Conservation (phyloP, 2,797 vertebrate species). For the Pelochelys cantorii region DNA sequence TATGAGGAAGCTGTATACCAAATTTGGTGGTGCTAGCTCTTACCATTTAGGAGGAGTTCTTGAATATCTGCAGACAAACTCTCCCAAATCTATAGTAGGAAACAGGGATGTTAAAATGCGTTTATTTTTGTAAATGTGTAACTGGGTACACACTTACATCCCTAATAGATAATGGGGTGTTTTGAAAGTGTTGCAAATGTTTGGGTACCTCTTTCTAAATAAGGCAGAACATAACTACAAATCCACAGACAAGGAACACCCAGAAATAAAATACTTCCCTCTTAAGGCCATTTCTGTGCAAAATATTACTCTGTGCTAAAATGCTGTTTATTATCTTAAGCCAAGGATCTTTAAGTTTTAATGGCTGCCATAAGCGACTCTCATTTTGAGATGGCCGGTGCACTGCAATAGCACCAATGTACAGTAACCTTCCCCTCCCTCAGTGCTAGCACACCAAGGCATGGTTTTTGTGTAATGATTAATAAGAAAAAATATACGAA, state of each 20-base stretch:
- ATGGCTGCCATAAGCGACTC: not conserved
- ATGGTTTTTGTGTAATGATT: not conserved
- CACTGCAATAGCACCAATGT: not conserved
- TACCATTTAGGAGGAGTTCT: no score
- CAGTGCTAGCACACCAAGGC: accelerated
- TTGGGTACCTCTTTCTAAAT: not conserved
- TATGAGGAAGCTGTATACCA: no score
- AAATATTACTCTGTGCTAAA: not conserved
- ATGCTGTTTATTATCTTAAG: accelerated
- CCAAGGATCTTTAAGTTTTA: not conserved
- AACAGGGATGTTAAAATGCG: no score
- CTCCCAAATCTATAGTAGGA: no score
- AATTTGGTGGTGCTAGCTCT: no score
- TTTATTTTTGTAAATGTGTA: no score
- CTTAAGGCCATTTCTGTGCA: not conserved
- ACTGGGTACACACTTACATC: no score
- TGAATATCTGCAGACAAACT: no score
- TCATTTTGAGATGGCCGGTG: accelerated
- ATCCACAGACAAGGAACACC: not conserved
- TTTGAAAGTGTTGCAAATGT: not conserved
- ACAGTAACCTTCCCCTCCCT: not conserved
- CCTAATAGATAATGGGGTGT: not conserved
- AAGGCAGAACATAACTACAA: not conserved
- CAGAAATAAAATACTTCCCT: not conserved
- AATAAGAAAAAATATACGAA: not conserved